phyloP scores from a whole-genome alignment of 2,113 vertebrate species.

The Malurus elegans region DNA sequence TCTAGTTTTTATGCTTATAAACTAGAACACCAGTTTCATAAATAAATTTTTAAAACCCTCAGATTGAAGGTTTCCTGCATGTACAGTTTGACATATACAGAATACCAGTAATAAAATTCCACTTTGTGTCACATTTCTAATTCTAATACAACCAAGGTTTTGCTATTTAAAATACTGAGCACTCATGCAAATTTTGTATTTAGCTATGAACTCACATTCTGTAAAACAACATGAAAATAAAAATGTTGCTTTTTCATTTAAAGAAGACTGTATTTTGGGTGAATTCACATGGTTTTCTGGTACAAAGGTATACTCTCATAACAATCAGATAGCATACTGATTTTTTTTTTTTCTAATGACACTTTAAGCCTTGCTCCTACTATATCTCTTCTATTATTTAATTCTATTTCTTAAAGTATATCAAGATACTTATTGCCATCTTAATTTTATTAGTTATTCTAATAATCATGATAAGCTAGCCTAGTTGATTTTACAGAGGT shows the following conservation, averaged over 20 bases:
- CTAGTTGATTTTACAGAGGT: background rate
- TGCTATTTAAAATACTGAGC: background rate
- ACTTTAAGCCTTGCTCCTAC: background rate
- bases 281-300: background rate
- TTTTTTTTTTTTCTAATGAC: background rate
- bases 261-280: background rate
- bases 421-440: background rate
- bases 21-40: background rate
- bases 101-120: background rate
- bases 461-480: background rate
- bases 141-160: background rate
- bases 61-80: background rate
- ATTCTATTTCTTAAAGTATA: background rate
- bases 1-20: background rate
- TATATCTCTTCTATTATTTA: background rate
- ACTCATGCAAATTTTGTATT: background rate
- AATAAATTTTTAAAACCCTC: background rate
- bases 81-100: background rate
- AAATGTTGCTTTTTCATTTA: background rate
- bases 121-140: background rate
- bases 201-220: background rate
- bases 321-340: background rate
- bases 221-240: background rate
- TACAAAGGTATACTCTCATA: background rate
- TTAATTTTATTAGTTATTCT: background rate